These are phyloP conservation scores for Coturnix japonica DNA, from an alignment of 2,113 vertebrate species.

Conservation along the genomic window DNA sequence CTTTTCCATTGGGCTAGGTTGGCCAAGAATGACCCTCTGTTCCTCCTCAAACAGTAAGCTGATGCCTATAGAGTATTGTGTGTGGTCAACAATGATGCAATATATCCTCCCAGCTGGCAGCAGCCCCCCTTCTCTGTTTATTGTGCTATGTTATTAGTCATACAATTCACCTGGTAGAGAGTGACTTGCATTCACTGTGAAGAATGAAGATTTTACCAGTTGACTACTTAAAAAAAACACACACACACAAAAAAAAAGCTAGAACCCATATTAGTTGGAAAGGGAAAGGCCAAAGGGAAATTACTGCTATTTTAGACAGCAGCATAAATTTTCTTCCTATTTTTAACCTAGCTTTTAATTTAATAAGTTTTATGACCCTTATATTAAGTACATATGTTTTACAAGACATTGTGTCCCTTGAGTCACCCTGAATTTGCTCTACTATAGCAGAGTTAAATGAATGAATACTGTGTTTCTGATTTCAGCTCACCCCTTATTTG, in stretches of 20 bases:
- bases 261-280: slow-evolving; percentile 70
- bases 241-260: neutral
- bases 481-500: slow-evolving; percentile 73
- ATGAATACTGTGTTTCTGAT: slow-evolving; percentile 81
- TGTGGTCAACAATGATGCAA: neutral
- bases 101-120: neutral
- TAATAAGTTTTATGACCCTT: slow-evolving; percentile 96
- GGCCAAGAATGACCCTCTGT: neutral
- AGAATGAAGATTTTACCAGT: slow-evolving; percentile 64
- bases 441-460: slow-evolving; percentile 78
- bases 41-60: neutral
- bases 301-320: slow-evolving; percentile 88
- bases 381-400: slow-evolving; percentile 99
- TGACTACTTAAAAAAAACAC: neutral
- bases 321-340: slow-evolving; percentile 95
- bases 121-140: neutral
- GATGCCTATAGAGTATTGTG: neutral
- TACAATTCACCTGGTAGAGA: slow-evolving; percentile 17
- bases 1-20: neutral
- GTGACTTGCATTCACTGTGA: slow-evolving; percentile 42
- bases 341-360: slow-evolving; percentile 98
- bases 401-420: slow-evolving; percentile 94
- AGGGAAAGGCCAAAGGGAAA: slow-evolving; percentile 85
- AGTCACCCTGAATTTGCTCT: slow-evolving; percentile 89
- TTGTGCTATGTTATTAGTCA: neutral